Conservation (phyloP, 2,888 invertebrate genomes). For the Rhagium mordax region DNA sequence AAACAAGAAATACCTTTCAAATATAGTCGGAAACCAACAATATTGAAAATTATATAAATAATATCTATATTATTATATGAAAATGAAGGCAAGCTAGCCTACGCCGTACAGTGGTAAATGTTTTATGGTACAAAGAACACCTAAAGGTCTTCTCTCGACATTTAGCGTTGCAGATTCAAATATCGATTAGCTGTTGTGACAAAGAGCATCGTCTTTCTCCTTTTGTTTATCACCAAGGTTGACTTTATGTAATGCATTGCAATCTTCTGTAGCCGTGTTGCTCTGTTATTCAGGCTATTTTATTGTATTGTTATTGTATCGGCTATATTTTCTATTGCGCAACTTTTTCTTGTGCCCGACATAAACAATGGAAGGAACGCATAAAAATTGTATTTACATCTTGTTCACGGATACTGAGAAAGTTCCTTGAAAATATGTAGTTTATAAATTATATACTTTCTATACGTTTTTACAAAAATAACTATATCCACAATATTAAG, state of each 20-base stretch:
- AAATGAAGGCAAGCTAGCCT: neutral
- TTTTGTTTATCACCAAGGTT: conserved; percentile 50
- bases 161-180: conserved; percentile 50
- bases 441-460: neutral
- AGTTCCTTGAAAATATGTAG: neutral
- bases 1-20: too few species aligned
- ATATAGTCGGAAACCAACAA: too few species aligned
- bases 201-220: conserved; percentile 49
- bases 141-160: conserved; percentile 51
- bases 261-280: conserved; percentile 33
- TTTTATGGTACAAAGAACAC: conserved; percentile 42
- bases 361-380: neutral
- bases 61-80: neutral
- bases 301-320: conserved; percentile 18
- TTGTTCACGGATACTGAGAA: neutral
- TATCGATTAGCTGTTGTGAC: conserved; percentile 49
- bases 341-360: conserved; percentile 1
- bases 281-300: conserved; percentile 24
- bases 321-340: conserved; percentile 4
- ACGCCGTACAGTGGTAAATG: conserved; percentile 12
- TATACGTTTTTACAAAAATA: neutral
- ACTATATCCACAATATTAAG: too few species aligned
- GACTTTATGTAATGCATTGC: conserved; percentile 38
- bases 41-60: too few species aligned
- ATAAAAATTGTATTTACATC: neutral